Conservation (phyloP, 23 tunicate genomes). For the Styela plicata region DNA sequence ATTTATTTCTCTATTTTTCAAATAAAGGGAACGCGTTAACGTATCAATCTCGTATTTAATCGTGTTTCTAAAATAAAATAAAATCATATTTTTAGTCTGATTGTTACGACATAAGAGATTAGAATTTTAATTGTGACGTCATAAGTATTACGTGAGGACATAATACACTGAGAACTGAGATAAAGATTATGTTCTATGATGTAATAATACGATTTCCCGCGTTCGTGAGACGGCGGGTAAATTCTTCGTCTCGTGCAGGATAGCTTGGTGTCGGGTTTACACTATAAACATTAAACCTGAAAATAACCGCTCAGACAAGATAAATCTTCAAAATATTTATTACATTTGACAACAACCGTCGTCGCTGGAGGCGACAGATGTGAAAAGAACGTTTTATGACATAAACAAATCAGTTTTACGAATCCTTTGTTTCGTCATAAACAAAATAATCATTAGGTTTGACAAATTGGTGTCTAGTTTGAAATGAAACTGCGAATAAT, state of each 20-base stretch:
- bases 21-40: no score
- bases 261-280: background rate
- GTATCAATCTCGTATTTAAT: no score
- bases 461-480: no score
- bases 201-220: background rate
- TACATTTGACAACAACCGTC: background rate
- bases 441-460: no score
- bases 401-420: background rate
- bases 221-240: background rate
- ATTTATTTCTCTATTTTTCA: background rate
- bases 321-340: background rate
- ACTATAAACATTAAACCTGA: background rate
- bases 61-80: no score
- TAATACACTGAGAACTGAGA: no score
- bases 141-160: background rate
- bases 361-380: background rate
- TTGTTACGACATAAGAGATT: background rate
- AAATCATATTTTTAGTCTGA: background rate
- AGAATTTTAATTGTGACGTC: background rate
- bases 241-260: background rate
- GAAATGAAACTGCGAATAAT: no score
- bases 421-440: background rate
- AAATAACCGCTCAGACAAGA: no score
- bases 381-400: background rate
- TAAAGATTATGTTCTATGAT: no score